A percentile compares a stretch with the other conserved stretches of the same genome.
phyloP scores from a whole-genome alignment of 1,140 invertebrate species.

The Macrosteles quadrilineatus region DNA sequence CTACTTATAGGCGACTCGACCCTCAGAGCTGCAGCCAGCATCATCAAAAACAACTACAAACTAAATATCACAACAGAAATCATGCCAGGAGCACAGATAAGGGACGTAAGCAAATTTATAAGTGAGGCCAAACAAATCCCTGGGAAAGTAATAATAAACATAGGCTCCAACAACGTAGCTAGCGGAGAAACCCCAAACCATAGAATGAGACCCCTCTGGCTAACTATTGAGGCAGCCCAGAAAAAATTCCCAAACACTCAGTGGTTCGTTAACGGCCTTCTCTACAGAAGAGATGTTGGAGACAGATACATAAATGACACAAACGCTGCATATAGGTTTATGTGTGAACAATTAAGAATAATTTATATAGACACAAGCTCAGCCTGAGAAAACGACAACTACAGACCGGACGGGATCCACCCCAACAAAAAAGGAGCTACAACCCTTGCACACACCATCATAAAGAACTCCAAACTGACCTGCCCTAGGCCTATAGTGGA shows the following conservation, averaged over 20 bases:
- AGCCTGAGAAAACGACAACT: neutral
- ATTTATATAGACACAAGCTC: neutral
- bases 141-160: slow-evolving; percentile 4
- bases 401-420: neutral
- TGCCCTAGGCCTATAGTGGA: too few species aligned
- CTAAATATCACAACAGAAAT: neutral
- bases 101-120: neutral
- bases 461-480: neutral
- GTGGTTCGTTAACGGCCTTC: neutral
- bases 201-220: slow-evolving; percentile 8
- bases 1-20: neutral
- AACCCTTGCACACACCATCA: neutral
- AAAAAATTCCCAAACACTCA: slow-evolving; percentile 17
- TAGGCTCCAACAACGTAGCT: neutral
- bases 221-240: slow-evolving; percentile 9
- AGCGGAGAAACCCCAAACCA: neutral
- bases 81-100: neutral
- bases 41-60: too few species aligned
- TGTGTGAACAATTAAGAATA: neutral
- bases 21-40: too few species aligned
- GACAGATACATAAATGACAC: neutral
- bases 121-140: neutral
- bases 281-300: neutral
- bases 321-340: neutral
- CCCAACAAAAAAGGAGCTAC: neutral